These are phyloP conservation scores for Brachionus koreanus DNA, from an alignment of 1,140 invertebrate genomes.

Conservation along the genomic window DNA sequence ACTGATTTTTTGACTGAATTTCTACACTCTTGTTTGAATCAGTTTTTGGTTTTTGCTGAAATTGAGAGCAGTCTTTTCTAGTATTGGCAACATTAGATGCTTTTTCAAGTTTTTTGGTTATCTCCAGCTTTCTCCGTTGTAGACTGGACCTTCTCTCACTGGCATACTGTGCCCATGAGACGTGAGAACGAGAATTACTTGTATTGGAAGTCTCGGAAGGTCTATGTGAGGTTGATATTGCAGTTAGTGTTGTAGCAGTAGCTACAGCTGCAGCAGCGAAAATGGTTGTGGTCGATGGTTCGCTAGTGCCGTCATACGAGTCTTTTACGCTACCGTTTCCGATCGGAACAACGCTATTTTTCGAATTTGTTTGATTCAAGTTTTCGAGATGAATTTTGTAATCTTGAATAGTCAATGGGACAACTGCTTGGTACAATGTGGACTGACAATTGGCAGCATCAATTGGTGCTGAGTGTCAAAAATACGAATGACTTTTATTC, in stretches of 20 bases:
- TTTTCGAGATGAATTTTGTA: not conserved
- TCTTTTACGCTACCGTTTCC: not conserved
- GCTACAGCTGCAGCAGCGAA: slow-evolving; percentile 43
- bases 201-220: not conserved
- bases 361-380: not conserved
- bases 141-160: slow-evolving; percentile 29
- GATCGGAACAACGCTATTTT: not conserved
- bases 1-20: not conserved
- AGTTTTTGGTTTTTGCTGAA: not conserved
- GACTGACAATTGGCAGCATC: not conserved
- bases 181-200: not conserved
- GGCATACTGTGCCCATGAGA: slow-evolving; percentile 41
- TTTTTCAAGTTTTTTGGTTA: slow-evolving; percentile 21
- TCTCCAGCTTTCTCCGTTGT: slow-evolving; percentile 37
- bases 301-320: not conserved
- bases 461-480: not conserved
- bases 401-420: not conserved
- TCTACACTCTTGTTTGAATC: not conserved
- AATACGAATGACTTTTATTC: not conserved
- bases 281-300: not conserved
- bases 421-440: not conserved
- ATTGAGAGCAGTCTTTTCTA: not conserved
- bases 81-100: slow-evolving; percentile 34
- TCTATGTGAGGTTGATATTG: not conserved
- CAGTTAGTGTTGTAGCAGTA: slow-evolving; percentile 18